phyloP scores from a whole-genome alignment of 2,797 vertebrate genomes.

The Pygocentrus nattereri region DNA sequence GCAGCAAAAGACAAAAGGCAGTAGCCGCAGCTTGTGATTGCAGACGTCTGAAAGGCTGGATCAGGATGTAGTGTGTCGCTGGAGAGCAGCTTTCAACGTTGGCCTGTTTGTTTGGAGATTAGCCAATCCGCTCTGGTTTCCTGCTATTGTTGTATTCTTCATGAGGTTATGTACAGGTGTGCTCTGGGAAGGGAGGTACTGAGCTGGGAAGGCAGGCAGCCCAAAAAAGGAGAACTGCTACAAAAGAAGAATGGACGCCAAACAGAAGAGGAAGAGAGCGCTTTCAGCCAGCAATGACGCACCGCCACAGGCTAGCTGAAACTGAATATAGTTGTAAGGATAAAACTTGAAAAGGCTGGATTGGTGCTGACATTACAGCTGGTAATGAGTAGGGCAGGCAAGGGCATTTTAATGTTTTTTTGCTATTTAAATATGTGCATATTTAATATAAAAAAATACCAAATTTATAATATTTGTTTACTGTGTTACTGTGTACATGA shows the following conservation, averaged over 20 bases:
- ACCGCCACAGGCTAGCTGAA: not conserved
- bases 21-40: no score
- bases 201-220: conserved; percentile 35
- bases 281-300: conserved; percentile 6
- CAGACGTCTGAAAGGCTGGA: not conserved
- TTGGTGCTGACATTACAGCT: no score
- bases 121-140: conserved; percentile 64
- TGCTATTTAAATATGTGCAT: not conserved
- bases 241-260: conserved; percentile 10
- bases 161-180: conserved; percentile 70
- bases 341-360: not conserved
- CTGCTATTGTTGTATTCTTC: conserved; percentile 73
- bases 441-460: no score
- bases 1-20: no score
- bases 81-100: not conserved
- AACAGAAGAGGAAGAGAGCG: conserved; percentile 17
- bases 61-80: not conserved
- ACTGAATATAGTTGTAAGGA: not conserved
- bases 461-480: no score
- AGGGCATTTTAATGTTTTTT: not conserved
- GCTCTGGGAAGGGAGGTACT: conserved; percentile 37
- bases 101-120: conserved; percentile 39
- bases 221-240: conserved; percentile 28
- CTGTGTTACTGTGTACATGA: no score
- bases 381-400: not conserved